phyloP scores from a whole-genome alignment of 2,888 invertebrate species.

The Patella caerulea region DNA sequence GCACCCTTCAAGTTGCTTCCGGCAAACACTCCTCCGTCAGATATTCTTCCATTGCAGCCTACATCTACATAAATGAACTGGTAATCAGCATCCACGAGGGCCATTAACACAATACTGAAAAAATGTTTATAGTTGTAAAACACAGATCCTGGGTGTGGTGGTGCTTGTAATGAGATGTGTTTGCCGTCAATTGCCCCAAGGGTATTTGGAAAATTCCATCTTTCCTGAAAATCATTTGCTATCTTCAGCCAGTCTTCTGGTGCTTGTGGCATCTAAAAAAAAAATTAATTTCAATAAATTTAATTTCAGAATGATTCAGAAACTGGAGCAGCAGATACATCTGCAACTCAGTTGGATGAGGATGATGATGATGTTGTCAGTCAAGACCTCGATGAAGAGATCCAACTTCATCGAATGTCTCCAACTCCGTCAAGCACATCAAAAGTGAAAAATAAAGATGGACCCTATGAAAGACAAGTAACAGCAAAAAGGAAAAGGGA shows the following conservation, averaged over 20 bases:
- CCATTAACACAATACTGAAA: not conserved
- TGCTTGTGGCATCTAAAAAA: too few species aligned
- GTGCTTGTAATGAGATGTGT: not conserved
- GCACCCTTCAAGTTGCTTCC: not conserved
- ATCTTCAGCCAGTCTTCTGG: not conserved
- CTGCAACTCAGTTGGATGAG: too few species aligned
- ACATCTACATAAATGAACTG: constrained; percentile 1
- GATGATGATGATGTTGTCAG: too few species aligned
- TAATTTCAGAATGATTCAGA: too few species aligned
- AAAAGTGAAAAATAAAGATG: too few species aligned
- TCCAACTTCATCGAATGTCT: too few species aligned
- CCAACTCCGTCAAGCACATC: too few species aligned
- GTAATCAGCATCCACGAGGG: not conserved
- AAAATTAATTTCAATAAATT: too few species aligned
- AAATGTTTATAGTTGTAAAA: constrained; percentile 5
- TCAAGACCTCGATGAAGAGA: too few species aligned
- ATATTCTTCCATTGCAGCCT: not conserved
- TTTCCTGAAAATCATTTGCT: not conserved
- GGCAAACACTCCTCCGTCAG: not conserved
- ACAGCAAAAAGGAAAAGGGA: too few species aligned
- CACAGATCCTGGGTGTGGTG: not conserved
- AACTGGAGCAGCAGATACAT: too few species aligned
- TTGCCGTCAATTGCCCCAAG: constrained; percentile 1
- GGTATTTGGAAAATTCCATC: not conserved
- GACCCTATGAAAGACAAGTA: too few species aligned